A percentile compares a stretch with the other conserved stretches of the same genome.
Conservation (phyloP, 2,888 invertebrate species). For the Sisyra terminalis region DNA sequence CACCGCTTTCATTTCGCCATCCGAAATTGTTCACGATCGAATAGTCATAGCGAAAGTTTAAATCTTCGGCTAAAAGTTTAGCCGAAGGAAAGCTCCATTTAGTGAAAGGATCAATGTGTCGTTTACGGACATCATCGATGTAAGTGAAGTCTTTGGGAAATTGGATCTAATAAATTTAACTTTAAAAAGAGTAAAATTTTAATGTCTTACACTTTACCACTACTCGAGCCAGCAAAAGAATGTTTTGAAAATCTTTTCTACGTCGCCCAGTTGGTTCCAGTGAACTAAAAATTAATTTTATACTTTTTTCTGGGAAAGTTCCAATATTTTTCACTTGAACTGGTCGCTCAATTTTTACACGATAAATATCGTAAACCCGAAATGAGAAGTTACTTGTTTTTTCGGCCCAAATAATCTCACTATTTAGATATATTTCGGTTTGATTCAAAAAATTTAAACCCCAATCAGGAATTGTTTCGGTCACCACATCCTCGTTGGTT, state of each 20-base stretch:
- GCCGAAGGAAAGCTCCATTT: slow-evolving; percentile 26
- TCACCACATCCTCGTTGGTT: too few species aligned
- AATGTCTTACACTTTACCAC: neutral
- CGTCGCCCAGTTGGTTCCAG: neutral
- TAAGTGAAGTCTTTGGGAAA: slow-evolving; percentile 10
- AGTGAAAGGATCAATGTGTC: slow-evolving; percentile 28
- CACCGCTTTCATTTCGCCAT: slow-evolving; percentile 37
- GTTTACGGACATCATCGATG: slow-evolving; percentile 20
- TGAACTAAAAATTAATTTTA: neutral
- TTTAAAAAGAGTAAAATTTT: too few species aligned
- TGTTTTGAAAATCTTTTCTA: neutral
- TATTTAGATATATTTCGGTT: too few species aligned
- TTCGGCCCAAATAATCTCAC: too few species aligned
- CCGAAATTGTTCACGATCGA: slow-evolving; percentile 32
- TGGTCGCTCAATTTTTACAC: too few species aligned
- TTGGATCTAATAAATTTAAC: too few species aligned
- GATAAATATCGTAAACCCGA: too few species aligned
- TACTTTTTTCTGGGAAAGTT: too few species aligned
- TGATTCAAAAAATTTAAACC: too few species aligned
- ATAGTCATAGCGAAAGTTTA: slow-evolving; percentile 28
- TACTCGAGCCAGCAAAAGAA: neutral
- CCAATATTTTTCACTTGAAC: too few species aligned
- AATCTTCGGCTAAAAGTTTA: slow-evolving; percentile 21
- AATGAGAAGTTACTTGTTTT: too few species aligned
- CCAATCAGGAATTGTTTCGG: too few species aligned